Evolutionary conservation across 2,888 invertebrate species (phyloP).

Genomic region (Cephalotes varians): DNA sequence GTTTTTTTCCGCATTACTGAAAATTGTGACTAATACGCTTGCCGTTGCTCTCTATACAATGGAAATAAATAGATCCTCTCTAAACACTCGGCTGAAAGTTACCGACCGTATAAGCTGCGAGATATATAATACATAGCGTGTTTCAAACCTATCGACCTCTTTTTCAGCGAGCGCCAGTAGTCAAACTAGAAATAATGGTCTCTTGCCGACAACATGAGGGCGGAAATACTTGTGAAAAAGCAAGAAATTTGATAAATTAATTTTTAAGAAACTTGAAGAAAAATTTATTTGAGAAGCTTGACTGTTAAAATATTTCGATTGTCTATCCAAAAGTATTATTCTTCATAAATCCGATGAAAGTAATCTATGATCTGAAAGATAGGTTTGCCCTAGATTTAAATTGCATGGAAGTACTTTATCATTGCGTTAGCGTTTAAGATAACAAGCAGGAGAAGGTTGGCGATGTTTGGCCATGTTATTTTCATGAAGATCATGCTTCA

Average conservation of each 20-base stretch:
- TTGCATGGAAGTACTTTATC: neutral
- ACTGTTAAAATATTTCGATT: neutral
- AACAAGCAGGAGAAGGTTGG: neutral
- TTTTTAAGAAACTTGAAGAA: neutral
- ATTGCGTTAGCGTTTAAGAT: neutral
- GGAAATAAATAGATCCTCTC: slow-evolving; percentile 42
- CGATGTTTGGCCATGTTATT: neutral
- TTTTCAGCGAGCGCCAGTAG: neutral
- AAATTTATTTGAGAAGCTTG: neutral
- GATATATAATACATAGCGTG: neutral
- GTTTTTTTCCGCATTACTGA: slow-evolving; percentile 49
- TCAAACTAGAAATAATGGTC: neutral
- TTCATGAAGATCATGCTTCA: neutral
- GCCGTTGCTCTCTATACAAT: slow-evolving; percentile 8
- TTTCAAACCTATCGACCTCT: neutral
- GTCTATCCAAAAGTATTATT: neutral
- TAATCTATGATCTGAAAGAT: neutral
- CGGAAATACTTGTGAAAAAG: neutral
- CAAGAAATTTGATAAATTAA: neutral
- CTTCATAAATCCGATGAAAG: neutral
- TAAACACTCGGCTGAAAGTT: slow-evolving; percentile 19
- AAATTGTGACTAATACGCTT: slow-evolving; percentile 52
- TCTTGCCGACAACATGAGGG: neutral
- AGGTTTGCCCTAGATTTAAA: neutral
- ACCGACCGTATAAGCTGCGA: slow-evolving; percentile 2